Percentiles rank a stretch among this genome's conserved stretches.
Evolutionary conservation across 1,140 invertebrate species (phyloP).

Genomic region (Papilio aristodemus): DNA sequence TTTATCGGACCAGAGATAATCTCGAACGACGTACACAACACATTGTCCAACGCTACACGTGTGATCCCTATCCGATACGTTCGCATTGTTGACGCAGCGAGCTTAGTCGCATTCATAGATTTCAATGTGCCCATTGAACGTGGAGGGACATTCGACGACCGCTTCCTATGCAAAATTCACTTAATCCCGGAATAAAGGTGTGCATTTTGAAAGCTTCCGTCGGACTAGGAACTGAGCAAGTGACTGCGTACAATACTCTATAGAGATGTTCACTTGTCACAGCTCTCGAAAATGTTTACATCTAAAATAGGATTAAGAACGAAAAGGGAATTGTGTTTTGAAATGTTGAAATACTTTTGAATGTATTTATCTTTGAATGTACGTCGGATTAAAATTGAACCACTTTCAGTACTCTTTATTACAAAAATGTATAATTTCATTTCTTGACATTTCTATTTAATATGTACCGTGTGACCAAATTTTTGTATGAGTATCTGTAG

Average conservation of each 20-base stretch:
- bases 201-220: conserved; percentile 63
- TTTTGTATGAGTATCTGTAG: background rate
- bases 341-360: conserved; percentile 43
- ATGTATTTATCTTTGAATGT: conserved; percentile 37
- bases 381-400: conserved; percentile 32
- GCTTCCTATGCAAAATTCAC: conserved; percentile 73
- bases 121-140: conserved; percentile 49
- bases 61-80: conserved; percentile 62
- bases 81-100: conserved; percentile 53
- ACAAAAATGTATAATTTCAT: background rate
- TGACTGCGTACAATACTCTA: conserved; percentile 51
- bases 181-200: conserved; percentile 72
- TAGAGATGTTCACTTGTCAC: conserved; percentile 68
- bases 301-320: conserved; percentile 70
- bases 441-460: background rate
- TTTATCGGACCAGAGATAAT: conserved; percentile 58
- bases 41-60: conserved; percentile 65
- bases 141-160: conserved; percentile 61
- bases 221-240: conserved; percentile 44
- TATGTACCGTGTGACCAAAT: background rate
- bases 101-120: conserved; percentile 57
- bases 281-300: conserved; percentile 57
- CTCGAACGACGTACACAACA: conserved; percentile 54
- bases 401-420: background rate
- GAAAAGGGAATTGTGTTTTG: conserved; percentile 55